phyloP scores from a whole-genome alignment of 1,140 invertebrate genomes.

The Archivesica marissinica region DNA sequence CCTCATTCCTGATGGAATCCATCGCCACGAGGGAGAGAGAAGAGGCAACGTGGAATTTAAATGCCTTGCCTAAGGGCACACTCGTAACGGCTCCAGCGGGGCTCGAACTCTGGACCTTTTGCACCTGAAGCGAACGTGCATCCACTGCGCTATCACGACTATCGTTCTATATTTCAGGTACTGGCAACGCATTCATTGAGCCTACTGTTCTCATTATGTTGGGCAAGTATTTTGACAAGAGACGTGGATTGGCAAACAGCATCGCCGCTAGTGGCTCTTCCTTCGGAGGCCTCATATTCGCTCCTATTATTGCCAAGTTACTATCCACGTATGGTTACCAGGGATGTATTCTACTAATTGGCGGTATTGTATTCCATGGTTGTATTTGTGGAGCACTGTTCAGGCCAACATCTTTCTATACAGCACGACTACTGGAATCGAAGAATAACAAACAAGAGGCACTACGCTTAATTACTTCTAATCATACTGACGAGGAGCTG shows the following conservation, averaged over 20 bases:
- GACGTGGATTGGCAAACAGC: conserved; percentile 48
- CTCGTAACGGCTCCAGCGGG: too few relatives aligned
- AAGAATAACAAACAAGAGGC: too few relatives aligned
- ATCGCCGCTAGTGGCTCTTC: conserved; percentile 19
- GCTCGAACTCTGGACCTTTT: too few relatives aligned
- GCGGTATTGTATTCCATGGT: conserved; percentile 28
- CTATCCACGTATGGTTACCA: conserved; percentile 30
- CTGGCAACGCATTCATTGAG: neutral
- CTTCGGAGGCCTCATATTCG: conserved; percentile 36
- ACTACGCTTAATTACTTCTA: too few relatives aligned
- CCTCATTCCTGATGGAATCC: too few relatives aligned
- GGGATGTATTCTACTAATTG: conserved; percentile 31
- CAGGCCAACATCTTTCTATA: conserved; percentile 37
- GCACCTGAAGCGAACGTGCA: too few relatives aligned
- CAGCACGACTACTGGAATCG: neutral
- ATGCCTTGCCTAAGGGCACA: too few relatives aligned
- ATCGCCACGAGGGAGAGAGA: too few relatives aligned
- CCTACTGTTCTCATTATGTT: neutral
- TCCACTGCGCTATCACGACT: too few relatives aligned
- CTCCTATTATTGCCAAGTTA: conserved; percentile 28
- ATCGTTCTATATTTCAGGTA: too few relatives aligned
- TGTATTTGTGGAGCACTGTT: conserved; percentile 39
- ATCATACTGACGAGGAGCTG: too few relatives aligned
- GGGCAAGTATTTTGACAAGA: conserved; percentile 42
- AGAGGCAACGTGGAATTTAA: too few relatives aligned